Percentiles rank a stretch among this genome's conserved stretches.
These are phyloP conservation scores for Tragopan temminckii DNA, from an alignment of 2,797 vertebrate genomes.

Conservation along the genomic window DNA sequence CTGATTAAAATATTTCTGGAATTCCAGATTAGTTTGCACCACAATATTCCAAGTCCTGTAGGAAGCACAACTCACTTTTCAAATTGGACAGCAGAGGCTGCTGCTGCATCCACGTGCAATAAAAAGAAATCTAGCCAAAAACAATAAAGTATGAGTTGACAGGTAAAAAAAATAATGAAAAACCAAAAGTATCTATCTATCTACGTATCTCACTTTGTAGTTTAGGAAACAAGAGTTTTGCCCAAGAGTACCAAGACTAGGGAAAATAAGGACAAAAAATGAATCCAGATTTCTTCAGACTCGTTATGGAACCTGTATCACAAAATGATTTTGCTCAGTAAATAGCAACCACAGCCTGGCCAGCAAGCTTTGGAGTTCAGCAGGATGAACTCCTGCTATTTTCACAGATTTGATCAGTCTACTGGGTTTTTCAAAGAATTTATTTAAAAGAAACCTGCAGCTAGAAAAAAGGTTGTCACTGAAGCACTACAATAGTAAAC, in stretches of 20 bases:
- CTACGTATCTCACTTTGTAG: background rate
- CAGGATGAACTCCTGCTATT: background rate
- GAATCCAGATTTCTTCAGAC: slow-evolving; percentile 1
- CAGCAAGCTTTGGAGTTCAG: background rate
- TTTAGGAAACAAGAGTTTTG: slow-evolving; percentile 28
- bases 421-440: background rate
- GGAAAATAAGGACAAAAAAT: slow-evolving; percentile 1
- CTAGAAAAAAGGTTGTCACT: background rate
- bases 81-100: background rate
- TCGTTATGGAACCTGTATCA: background rate
- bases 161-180: background rate
- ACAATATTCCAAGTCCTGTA: background rate
- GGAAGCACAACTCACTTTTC: background rate
- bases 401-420: background rate
- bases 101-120: background rate
- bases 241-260: background rate
- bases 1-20: background rate
- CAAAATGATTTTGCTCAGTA: background rate
- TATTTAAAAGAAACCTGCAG: background rate
- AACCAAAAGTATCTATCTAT: background rate
- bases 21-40: background rate
- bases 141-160: background rate
- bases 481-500: background rate
- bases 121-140: background rate
- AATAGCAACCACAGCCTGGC: background rate